phyloP scores from a whole-genome alignment of 2,797 vertebrate genomes.

The Paguma larvata region DNA sequence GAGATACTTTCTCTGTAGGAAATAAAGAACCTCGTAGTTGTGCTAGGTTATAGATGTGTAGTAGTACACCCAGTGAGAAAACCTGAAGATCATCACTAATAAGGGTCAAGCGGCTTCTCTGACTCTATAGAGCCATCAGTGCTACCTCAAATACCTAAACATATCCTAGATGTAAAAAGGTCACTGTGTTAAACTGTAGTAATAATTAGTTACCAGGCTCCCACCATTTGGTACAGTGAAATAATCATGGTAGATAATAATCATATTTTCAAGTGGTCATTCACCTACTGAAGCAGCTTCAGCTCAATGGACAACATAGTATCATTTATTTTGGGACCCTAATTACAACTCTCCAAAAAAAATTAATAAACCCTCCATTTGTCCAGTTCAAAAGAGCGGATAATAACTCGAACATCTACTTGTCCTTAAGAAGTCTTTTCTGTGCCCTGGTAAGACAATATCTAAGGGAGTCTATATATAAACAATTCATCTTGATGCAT shows the following conservation, averaged over 20 bases:
- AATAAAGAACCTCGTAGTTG: neutral
- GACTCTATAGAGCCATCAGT: neutral
- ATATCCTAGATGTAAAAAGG: neutral
- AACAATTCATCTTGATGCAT: neutral
- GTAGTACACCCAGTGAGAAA: neutral
- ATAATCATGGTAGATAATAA: neutral
- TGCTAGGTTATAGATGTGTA: neutral
- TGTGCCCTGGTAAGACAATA: neutral
- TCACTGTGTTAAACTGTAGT: neutral
- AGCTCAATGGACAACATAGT: neutral
- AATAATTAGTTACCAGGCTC: neutral
- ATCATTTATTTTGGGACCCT: neutral
- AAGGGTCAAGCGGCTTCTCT: neutral
- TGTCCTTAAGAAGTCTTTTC: neutral
- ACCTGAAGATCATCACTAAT: neutral
- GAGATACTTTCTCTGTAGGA: neutral
- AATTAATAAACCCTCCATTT: neutral
- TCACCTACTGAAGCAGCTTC: neutral
- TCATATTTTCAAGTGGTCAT: neutral
- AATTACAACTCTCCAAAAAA: neutral
- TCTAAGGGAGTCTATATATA: neutral
- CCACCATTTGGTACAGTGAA: neutral
- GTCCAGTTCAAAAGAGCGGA: neutral
- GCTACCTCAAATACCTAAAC: neutral
- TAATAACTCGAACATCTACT: neutral